Percentiles rank a stretch among this genome's conserved stretches.
These are phyloP conservation scores for Balaenoptera acutorostrata DNA, from an alignment of 2,113 vertebrate genomes.

Conservation along the genomic window DNA sequence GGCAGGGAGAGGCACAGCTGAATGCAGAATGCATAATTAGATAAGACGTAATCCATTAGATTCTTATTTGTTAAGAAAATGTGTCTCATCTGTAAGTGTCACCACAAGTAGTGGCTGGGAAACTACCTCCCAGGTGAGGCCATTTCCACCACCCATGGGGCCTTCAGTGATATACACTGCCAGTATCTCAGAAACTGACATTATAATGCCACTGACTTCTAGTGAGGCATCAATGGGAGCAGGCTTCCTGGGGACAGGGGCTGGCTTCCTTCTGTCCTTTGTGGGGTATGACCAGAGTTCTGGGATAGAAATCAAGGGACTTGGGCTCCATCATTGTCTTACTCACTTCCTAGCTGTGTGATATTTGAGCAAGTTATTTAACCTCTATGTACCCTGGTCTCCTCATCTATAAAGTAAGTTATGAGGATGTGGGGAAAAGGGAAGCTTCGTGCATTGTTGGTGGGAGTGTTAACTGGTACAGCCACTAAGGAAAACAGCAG, in stretches of 20 bases:
- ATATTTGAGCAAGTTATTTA: background rate
- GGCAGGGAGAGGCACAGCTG: slow-evolving; percentile 70
- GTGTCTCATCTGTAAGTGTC: slow-evolving; percentile 58
- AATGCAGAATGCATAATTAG: slow-evolving; percentile 82
- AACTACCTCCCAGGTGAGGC: background rate
- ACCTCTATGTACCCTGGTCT: background rate
- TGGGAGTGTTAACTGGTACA: background rate
- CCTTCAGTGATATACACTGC: background rate
- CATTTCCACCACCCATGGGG: background rate
- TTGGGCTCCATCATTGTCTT: background rate
- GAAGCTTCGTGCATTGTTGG: background rate
- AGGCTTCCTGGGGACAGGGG: background rate
- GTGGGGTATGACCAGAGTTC: background rate
- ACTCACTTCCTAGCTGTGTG: background rate
- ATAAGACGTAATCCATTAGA: slow-evolving; percentile 79
- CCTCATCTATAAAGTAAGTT: background rate
- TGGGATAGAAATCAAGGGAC: background rate
- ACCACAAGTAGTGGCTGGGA: background rate
- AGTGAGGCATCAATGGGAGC: background rate
- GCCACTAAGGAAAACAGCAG: background rate
- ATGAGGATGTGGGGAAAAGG: background rate
- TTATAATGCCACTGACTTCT: background rate
- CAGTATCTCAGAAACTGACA: background rate
- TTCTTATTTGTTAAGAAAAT: slow-evolving; percentile 81
- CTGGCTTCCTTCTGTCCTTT: background rate